Evolutionary conservation across 2,888 invertebrate species (phyloP).

Genomic region (Asteroscopus sphinx): DNA sequence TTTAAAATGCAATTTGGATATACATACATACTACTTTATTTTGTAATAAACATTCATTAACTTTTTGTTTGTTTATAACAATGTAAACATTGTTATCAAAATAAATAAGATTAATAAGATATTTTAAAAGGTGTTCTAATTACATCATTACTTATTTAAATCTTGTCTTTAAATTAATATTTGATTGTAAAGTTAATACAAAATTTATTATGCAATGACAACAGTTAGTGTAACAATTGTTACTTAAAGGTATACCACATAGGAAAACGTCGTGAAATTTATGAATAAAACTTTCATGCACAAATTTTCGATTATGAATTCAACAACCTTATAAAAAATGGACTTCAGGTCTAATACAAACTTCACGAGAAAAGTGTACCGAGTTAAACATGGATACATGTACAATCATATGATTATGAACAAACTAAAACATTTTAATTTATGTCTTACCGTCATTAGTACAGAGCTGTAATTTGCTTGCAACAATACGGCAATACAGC

Average conservation of each 20-base stretch:
- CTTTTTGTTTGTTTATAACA: slow-evolving; percentile 10
- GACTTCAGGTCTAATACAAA: too few species aligned
- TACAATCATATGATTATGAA: too few species aligned
- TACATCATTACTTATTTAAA: background rate
- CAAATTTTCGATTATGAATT: slow-evolving; percentile 20
- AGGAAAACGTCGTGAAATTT: slow-evolving; percentile 29
- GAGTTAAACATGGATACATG: too few species aligned
- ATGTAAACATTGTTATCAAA: slow-evolving; percentile 9
- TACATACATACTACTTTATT: slow-evolving; percentile 13
- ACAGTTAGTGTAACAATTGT: slow-evolving; percentile 44
- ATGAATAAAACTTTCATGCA: slow-evolving; percentile 22
- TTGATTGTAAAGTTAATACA: slow-evolving; percentile 1
- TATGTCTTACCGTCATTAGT: too few species aligned
- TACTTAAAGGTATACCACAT: slow-evolving; percentile 36
- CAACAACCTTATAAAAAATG: too few species aligned
- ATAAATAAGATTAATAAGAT: slow-evolving; percentile 7
- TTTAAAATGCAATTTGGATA: slow-evolving; percentile 45
- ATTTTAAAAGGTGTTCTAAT: slow-evolving; percentile 5
- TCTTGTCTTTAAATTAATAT: slow-evolving; percentile 4
- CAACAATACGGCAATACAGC: too few species aligned
- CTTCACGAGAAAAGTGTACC: too few species aligned
- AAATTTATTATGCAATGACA: slow-evolving; percentile 33
- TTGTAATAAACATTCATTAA: slow-evolving; percentile 7
- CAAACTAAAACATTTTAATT: too few species aligned
- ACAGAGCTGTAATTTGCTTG: too few species aligned